phyloP scores from a whole-genome alignment of 2,113 vertebrate genomes.

The Pluvialis apricaria region DNA sequence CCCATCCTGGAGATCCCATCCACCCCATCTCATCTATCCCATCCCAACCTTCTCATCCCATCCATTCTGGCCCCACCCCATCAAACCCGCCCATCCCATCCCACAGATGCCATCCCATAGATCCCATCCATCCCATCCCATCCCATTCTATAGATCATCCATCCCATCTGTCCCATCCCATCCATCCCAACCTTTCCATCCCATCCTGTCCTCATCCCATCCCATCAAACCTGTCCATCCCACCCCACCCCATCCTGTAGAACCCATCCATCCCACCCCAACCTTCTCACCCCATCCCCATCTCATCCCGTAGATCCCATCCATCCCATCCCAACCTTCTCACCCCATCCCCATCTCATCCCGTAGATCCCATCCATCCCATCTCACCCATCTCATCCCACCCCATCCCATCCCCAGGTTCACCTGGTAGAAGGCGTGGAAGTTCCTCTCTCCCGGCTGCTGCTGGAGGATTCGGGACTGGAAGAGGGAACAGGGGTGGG shows the following conservation, averaged over 20 bases:
- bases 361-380: background rate
- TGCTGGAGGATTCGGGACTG: constrained; percentile 92
- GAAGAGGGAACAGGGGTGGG: background rate
- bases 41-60: background rate
- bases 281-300: background rate
- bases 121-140: background rate
- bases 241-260: background rate
- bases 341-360: background rate
- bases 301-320: background rate
- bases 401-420: background rate
- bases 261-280: too few relatives aligned
- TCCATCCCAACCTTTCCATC: background rate
- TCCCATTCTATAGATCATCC: too few relatives aligned
- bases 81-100: background rate
- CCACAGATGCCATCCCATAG: background rate
- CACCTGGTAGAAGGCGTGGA: constrained; percentile 94
- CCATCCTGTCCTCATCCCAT: background rate
- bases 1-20: too few relatives aligned
- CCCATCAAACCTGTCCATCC: background rate
- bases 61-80: background rate
- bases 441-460: constrained; percentile 91
- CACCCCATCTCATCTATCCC: too few relatives aligned
- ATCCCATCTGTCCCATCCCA: too few relatives aligned
- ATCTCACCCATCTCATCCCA: background rate
- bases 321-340: too few relatives aligned